A percentile compares a stretch with the other conserved stretches of the same genome.
phyloP scores from a whole-genome alignment of 2,113 vertebrate species.

The Chamaea fasciata region DNA sequence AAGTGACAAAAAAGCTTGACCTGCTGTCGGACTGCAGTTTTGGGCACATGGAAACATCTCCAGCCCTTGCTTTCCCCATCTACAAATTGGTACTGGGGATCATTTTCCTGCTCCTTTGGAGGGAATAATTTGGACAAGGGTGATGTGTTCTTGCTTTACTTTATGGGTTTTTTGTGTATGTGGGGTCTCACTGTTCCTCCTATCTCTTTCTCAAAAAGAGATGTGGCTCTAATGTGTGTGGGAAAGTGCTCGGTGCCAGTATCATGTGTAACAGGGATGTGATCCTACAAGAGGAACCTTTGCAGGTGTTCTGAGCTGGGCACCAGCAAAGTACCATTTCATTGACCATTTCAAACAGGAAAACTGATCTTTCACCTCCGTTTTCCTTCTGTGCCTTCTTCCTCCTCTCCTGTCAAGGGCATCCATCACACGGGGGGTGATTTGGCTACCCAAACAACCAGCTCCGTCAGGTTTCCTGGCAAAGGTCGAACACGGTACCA shows the following conservation, averaged over 20 bases:
- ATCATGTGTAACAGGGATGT: background rate
- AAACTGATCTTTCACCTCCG: background rate
- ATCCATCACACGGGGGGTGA: background rate
- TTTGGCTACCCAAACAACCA: background rate
- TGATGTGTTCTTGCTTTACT: background rate
- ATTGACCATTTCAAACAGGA: constrained; percentile 16
- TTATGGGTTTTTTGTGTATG: background rate
- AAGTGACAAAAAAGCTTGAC: background rate
- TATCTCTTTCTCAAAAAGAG: background rate
- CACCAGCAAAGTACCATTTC: background rate
- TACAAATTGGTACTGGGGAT: background rate
- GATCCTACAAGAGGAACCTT: background rate
- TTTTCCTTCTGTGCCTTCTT: constrained; percentile 44
- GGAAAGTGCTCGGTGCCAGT: background rate
- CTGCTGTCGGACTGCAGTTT: background rate
- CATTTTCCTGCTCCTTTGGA: background rate
- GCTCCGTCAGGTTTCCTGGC: background rate
- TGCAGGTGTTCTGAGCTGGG: background rate
- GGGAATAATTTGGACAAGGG: background rate
- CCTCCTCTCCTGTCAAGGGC: constrained; percentile 20
- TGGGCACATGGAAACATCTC: background rate
- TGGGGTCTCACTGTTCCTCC: constrained; percentile 20
- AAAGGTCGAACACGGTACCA: background rate
- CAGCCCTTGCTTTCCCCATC: background rate
- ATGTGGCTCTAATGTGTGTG: background rate